These are phyloP conservation scores for Lochmaea crataegi DNA, from an alignment of 2,888 invertebrate species.

Conservation along the genomic window DNA sequence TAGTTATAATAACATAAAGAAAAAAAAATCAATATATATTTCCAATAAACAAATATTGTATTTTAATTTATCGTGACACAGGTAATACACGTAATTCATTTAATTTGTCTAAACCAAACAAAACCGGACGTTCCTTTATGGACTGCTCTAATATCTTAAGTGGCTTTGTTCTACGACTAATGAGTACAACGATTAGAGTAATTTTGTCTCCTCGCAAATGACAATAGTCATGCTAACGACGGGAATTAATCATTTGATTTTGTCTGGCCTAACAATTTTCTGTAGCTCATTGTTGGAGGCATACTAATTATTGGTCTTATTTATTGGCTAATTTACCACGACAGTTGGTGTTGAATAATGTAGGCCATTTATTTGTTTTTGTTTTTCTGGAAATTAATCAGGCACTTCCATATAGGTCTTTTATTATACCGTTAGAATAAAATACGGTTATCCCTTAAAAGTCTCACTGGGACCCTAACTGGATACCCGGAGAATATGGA, in stretches of 20 bases:
- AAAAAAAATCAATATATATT: no score
- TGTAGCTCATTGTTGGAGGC: conserved; percentile 21
- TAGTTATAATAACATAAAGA: no score
- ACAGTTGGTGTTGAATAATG: conserved; percentile 1
- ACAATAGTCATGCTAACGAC: conserved; percentile 31
- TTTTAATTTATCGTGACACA: neutral
- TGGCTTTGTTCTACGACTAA: conserved; percentile 35
- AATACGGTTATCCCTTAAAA: no score
- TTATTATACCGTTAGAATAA: neutral
- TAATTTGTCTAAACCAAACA: conserved; percentile 23
- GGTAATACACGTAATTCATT: conserved; percentile 12
- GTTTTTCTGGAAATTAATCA: conserved; percentile 11
- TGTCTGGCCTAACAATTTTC: conserved; percentile 29
- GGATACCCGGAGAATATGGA: no score
- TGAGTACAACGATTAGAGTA: conserved; percentile 34
- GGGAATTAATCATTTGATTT: conserved; percentile 33
- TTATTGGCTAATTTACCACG: conserved; percentile 24
- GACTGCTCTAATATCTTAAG: conserved; percentile 33
- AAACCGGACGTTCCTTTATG: conserved; percentile 30
- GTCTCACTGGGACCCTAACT: no score
- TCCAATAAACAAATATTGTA: neutral
- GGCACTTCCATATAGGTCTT: neutral
- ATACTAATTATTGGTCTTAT: conserved; percentile 28
- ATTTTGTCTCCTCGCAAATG: conserved; percentile 29
- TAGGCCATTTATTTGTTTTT: conserved; percentile 13